Evolutionary conservation across 2,113 vertebrate species (phyloP).

Genomic region (Psephotus haematonotus): DNA sequence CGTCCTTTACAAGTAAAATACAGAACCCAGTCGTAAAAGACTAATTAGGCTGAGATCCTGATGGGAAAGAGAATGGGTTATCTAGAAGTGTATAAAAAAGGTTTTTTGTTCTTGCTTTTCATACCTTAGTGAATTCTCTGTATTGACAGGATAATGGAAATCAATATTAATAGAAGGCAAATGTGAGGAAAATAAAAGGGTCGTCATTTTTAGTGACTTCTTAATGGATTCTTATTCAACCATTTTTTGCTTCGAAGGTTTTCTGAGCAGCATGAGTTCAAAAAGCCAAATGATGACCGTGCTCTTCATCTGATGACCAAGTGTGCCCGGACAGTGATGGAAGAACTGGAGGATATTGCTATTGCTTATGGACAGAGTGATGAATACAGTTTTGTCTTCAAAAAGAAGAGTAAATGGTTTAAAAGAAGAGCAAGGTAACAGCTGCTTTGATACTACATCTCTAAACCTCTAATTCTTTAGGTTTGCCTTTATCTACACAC

Average conservation of each 20-base stretch:
- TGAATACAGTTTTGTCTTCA: conserved; percentile 98
- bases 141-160: not conserved
- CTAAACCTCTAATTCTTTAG: not conserved
- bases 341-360: conserved; percentile 88
- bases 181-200: not conserved
- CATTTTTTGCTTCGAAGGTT: conserved; percentile 76
- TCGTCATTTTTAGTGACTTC: not conserved
- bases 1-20: not conserved
- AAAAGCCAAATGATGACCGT: conserved; percentile 91
- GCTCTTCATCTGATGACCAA: conserved; percentile 89
- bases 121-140: not conserved
- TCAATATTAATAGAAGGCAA: not conserved
- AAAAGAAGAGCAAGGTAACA: conserved; percentile 94
- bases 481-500: not conserved
- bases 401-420: conserved; percentile 89
- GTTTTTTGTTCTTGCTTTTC: not conserved
- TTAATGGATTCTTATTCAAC: not conserved
- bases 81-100: not conserved
- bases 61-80: not conserved
- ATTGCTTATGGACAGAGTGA: conserved; percentile 97
- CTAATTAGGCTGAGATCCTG: not conserved
- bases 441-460: not conserved
- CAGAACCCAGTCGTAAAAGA: not conserved
- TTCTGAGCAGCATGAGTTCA: conserved; percentile 89
- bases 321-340: conserved; percentile 91